phyloP scores from a whole-genome alignment of 2,797 vertebrate species.

The Thaleichthys pacificus region DNA sequence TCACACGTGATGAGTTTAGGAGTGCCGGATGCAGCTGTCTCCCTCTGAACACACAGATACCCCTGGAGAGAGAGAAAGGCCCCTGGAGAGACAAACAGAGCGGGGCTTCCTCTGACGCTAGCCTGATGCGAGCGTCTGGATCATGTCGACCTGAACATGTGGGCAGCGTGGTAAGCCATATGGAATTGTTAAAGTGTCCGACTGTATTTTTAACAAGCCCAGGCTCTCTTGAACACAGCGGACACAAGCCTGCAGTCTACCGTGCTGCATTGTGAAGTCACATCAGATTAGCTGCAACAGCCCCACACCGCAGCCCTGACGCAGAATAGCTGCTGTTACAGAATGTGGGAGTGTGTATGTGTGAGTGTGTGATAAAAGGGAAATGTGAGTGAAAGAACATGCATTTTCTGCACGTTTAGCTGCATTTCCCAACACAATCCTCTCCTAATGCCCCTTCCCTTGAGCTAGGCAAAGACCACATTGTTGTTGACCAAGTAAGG shows the following conservation, averaged over 20 bases:
- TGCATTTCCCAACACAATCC: slow-evolving; percentile 26
- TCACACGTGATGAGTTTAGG: slow-evolving; percentile 77
- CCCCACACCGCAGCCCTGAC: slow-evolving; percentile 20
- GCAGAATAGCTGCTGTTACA: slow-evolving; percentile 7
- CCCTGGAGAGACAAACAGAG: neutral
- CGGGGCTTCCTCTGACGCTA: slow-evolving; percentile 4
- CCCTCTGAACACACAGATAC: neutral
- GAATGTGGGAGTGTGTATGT: neutral
- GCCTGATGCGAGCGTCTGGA: slow-evolving; percentile 8
- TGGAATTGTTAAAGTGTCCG: slow-evolving; percentile 29
- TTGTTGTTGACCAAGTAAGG: neutral
- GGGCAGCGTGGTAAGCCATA: slow-evolving; percentile 12
- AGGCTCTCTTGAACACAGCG: slow-evolving; percentile 1
- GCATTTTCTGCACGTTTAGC: slow-evolving; percentile 50
- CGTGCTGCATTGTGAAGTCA: slow-evolving; percentile 18
- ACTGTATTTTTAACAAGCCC: slow-evolving; percentile 15
- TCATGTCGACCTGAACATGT: slow-evolving; percentile 8
- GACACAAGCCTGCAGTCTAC: slow-evolving; percentile 1
- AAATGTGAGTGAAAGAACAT: slow-evolving; percentile 33
- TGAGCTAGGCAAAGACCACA: neutral
- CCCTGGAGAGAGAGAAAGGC: slow-evolving; percentile 11
- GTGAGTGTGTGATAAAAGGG: too few species aligned
- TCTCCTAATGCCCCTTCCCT: too few species aligned
- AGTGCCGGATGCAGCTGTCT: slow-evolving; percentile 75
- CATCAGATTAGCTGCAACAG: slow-evolving; percentile 25